Base-by-base conservation (phyloP, 1,140 invertebrate species). In the Zaprionus davidi region DNA sequence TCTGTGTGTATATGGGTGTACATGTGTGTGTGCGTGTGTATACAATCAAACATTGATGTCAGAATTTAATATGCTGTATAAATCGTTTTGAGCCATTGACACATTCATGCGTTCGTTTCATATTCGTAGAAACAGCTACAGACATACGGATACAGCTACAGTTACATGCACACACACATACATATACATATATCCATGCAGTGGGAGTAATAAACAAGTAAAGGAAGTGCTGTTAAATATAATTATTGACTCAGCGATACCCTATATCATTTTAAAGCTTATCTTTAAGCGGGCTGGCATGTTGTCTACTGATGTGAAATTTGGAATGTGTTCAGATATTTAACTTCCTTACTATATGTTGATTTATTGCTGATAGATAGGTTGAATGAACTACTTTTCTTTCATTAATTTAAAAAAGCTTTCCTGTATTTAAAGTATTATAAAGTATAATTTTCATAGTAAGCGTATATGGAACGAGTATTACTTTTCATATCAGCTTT, bases 51-150 rank as follows among this genome's bases (percentile, higher is more conserved):
- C 85, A 90, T 90, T 90, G 85, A 90, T 90, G 85, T 90, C 85
- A 90, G 82, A 90, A 90, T 90, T 90, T 90, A 90, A 90, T 85
- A 90, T 90, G 85, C 85, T 90, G 81, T 82, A 90, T 90, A 90
- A 90, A 90, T 90, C 85, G 85, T 85, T 90, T 88, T 90, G 81
- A 90, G 81, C 85, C 85, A 88, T 88, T 88, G 85, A 90, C 85
- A 90, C 85, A 90, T 88, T 88, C 85, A 88, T 84, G 85, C 84
- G 62, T 81, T 85, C 82, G 78, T 69, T 84, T 65, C 76, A 74
- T 65, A 80, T 88, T 81, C 76, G 81, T 82, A 85, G 81, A 79
- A 74, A 74, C 41, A 67, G 41, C 44, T 26, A 60, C 57, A 46
- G 22, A 20, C 49, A 60, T 17, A 63, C 62, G 62, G 59, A 67